Percentiles rank a stretch among this genome's conserved stretches.
Conservation (phyloP, 1,140 invertebrate genomes). For the Caligus rogercresseyi region DNA sequence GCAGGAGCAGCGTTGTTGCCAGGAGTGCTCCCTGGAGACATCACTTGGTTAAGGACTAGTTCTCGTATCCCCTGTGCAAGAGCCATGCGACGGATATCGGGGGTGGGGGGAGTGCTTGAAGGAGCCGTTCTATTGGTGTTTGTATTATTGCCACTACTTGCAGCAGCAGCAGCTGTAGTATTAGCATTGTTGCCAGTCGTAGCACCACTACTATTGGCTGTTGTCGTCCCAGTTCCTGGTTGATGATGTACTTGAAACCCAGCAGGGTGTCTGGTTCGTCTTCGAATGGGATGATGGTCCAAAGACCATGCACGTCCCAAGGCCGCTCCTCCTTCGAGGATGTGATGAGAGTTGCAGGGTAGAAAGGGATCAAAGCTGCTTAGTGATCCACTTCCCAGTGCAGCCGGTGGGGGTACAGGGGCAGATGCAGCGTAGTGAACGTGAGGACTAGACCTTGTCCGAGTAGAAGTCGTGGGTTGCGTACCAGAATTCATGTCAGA, state of each 20-base stretch:
- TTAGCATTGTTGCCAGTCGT: neutral
- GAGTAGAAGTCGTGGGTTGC: conserved; percentile 28
- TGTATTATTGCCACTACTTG: neutral
- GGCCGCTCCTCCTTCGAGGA: conserved; percentile 25
- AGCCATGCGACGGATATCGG: neutral
- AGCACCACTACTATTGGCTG: too few species aligned
- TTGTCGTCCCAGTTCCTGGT: too few species aligned
- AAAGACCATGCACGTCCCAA: neutral
- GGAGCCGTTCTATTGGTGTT: neutral
- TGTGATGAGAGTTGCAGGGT: conserved; percentile 46
- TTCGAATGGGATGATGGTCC: neutral
- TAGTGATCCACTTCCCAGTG: conserved; percentile 22
- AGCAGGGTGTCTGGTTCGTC: conserved; percentile 11
- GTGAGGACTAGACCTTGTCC: conserved; percentile 46
- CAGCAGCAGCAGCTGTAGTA: neutral
- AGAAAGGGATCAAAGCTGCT: conserved; percentile 43
- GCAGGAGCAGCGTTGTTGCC: neutral
- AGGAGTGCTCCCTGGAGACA: neutral
- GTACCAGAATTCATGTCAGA: neutral
- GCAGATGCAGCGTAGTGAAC: conserved; percentile 33
- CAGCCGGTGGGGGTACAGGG: conserved; percentile 16
- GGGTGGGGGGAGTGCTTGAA: neutral
- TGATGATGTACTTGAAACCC: conserved; percentile 2
- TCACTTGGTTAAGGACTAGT: neutral
- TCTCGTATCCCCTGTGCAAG: neutral